Evolutionary conservation across 2,113 vertebrate genomes (phyloP).

Genomic region (Indicator indicator): DNA sequence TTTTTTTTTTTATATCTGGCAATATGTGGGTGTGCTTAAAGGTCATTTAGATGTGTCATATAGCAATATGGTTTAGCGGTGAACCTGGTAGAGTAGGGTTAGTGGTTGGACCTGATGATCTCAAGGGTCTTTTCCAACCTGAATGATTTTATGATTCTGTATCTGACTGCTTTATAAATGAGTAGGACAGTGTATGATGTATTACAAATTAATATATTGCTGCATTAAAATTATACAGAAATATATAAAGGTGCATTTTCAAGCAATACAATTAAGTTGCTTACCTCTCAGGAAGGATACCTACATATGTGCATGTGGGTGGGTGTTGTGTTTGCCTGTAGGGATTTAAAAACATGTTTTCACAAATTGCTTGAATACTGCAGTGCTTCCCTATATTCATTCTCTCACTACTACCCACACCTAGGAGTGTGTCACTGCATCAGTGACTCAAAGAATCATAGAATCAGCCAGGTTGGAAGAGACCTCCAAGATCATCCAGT

Average conservation of each 20-base stretch:
- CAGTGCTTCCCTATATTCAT: not conserved
- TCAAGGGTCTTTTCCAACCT: too few species aligned
- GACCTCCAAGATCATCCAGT: too few species aligned
- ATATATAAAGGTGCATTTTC: not conserved
- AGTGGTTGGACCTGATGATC: too few species aligned
- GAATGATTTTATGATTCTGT: too few species aligned
- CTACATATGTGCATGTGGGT: accelerated
- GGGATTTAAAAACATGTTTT: not conserved
- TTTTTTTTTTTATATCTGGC: not conserved
- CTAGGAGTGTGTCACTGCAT: not conserved
- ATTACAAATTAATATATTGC: not conserved
- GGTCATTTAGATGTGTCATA: too few species aligned
- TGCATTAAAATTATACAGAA: not conserved
- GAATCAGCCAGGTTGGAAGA: too few species aligned
- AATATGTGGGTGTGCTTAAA: not conserved
- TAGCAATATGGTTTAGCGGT: too few species aligned
- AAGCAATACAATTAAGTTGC: not conserved
- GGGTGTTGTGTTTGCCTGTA: not conserved
- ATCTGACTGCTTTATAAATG: not conserved
- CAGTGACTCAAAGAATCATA: too few species aligned
- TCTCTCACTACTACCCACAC: not conserved
- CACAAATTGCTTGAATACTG: not conserved
- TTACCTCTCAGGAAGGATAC: not conserved
- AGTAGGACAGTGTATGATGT: not conserved
- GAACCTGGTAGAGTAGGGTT: too few species aligned